Base-by-base conservation (phyloP, 2,888 invertebrate species). In the Andrena fulva region DNA sequence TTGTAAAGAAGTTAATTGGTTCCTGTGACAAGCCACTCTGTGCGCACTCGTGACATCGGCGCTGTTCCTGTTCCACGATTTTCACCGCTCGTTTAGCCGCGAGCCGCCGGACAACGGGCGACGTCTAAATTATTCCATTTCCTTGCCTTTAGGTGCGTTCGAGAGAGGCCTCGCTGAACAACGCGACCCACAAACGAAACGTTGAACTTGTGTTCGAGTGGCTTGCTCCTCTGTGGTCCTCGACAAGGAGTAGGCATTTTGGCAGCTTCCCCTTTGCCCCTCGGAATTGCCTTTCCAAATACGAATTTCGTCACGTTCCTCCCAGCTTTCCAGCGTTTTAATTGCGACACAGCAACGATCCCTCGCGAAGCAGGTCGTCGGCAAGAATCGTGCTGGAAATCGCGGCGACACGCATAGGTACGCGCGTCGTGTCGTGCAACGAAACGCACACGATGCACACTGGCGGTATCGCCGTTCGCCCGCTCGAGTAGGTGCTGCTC, bases 1-100 rank as follows among this genome's bases (percentile, higher is more conserved):
- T 93, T 93, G 93, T 93, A 89, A 89, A 91, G 89, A 91, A 92
- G 91, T 91, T 93, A 92, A 93, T 92, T 93, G 92, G 92, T 93
- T 92, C 91, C 91, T 90, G 90, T 76, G 90, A 88, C 89, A 87
- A 86, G 88, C 72, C 82, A 63, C 82, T 68, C 73, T 85, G 72
- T 71, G 79, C 82, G 77, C 66, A 75, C 64, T 24, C 64, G 52
- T 66, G 75, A 67, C 71, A 70, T 27, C 73, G 75, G 29, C 35
- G 71, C 69, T 68, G 75, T 77, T 78, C 72, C 80, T 63, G 67
- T 77, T 75, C 77, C 66, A 66, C 59, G 79, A 60, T 84, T 80
- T 88, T 80, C 80, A 82, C 77, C 29, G 60, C n/a, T 31, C 73
- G 12, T 16, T 20, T 16, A 24, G 1, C n/a, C n/a, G 10, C 59